Base-by-base conservation (phyloP, 2,113 vertebrate genomes). In the Psettodes erumei region DNA sequence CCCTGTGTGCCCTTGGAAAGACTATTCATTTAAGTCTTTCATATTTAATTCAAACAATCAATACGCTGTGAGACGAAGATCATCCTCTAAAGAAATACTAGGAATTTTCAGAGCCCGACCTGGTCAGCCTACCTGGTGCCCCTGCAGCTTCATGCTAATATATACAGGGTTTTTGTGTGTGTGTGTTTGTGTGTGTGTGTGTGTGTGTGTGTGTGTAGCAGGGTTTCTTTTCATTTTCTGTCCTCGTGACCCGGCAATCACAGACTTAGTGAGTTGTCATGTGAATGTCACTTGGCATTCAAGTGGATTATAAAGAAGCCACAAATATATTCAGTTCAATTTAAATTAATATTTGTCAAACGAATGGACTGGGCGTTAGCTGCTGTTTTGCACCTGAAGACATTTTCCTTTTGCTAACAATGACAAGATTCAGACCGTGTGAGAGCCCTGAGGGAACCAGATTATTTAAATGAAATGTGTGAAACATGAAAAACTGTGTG, bases 41-140 rank as follows among this genome's bases (percentile, higher is more conserved):
- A 67, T 62, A 69, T 65, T 65, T 56, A 53, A 69, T 83, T 87
- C 67, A 88, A 77, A 35, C 56, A 50, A 85, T 86, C 76, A 69
- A 40, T 62, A 59, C 27, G 1, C 27, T 10, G 47, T 27, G 45
- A 33, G 75, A 60, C 19, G 11, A 72, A 55, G 21, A 32, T 42
- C 16, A 5, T 70, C 47, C n/a, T 68, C 37, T 5, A 43, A 30
- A 28, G 13, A 40, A 47, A 42, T 10, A 15, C 5, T 1, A 21
- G 25, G 48, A 27, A 10, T 81, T 75, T 71, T 33, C 25, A 45
- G 33, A 63, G 21, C 27, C 28, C 28, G 33, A 12, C 54, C 38
- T 12, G 35, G 53, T 67, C 56, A 28, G 37, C 13, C 1, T 11
- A 75, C 30, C 75, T 48, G 62, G 27, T 15, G 12, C 35, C 55